phyloP scores from a whole-genome alignment of 2,113 vertebrate species.

The Thamnaconus septentrionalis region DNA sequence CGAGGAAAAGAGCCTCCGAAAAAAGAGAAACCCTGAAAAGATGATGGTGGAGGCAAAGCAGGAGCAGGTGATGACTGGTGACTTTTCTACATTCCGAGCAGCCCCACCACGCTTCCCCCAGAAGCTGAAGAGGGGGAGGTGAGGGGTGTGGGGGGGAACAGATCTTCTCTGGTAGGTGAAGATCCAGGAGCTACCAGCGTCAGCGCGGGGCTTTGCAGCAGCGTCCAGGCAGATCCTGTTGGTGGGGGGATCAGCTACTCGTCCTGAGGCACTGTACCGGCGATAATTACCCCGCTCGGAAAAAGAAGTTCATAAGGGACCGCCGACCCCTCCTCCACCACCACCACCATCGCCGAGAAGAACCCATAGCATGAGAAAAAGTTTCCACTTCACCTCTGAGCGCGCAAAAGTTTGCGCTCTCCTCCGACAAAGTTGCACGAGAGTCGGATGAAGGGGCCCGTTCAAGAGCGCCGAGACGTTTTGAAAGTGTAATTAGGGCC shows the following conservation, averaged over 20 bases:
- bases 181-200: conserved; percentile 33
- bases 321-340: conserved; percentile 29
- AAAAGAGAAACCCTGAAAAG: conserved; percentile 2
- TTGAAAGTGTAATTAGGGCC: conserved; percentile 53
- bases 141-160: background rate
- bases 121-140: conserved; percentile 4
- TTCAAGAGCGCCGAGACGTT: conserved; percentile 27
- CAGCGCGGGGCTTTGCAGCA: too few species aligned
- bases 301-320: conserved; percentile 69
- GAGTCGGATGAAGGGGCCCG: conserved; percentile 6
- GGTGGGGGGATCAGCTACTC: conserved; percentile 53
- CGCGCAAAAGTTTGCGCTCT: conserved; percentile 46
- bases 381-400: conserved; percentile 38
- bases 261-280: conserved; percentile 64
- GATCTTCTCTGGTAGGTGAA: conserved; percentile 28
- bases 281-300: conserved; percentile 67
- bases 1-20: background rate
- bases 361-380: conserved; percentile 48
- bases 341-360: conserved; percentile 25
- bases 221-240: conserved; percentile 49
- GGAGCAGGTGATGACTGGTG: conserved; percentile 1
- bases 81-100: conserved; percentile 2
- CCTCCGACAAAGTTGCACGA: conserved; percentile 13
- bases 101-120: background rate
- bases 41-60: background rate